Conservation (phyloP, 1,140 invertebrate species). For the Gerris buenoi region DNA sequence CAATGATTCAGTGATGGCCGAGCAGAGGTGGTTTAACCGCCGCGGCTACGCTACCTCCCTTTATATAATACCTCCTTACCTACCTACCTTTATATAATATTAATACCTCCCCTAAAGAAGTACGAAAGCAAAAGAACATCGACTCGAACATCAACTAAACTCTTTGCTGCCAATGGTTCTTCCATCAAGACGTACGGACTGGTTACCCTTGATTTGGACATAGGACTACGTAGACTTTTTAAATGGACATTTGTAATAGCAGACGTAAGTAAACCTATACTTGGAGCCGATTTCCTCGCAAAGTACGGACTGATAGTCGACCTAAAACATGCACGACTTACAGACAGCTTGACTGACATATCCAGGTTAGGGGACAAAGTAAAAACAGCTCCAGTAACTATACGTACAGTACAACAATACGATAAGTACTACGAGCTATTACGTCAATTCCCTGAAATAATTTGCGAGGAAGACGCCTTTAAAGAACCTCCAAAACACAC, state of each 20-base stretch:
- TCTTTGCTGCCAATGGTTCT: not conserved
- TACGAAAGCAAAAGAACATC: too few relatives aligned
- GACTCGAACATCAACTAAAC: not conserved
- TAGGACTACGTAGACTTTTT: not conserved
- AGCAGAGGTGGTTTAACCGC: too few relatives aligned
- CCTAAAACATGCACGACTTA: not conserved
- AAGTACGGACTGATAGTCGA: not conserved
- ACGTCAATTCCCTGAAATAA: not conserved
- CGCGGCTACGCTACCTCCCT: too few relatives aligned
- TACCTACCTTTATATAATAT: too few relatives aligned
- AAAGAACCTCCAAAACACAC: not conserved
- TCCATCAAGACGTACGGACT: not conserved
- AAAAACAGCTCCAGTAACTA: not conserved
- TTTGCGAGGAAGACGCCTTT: not conserved
- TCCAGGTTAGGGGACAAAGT: not conserved
- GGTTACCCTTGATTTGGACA: not conserved
- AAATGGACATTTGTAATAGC: not conserved
- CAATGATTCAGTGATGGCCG: too few relatives aligned
- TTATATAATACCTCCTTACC: too few relatives aligned
- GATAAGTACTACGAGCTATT: not conserved
- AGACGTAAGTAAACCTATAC: not conserved
- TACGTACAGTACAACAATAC: not conserved
- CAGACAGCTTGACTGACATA: not conserved
- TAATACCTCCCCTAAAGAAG: not conserved
- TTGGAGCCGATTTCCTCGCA: not conserved